Percentiles rank a stretch among this genome's conserved stretches.
phyloP scores from a whole-genome alignment of 2,113 vertebrate genomes.

The Notothenia coriiceps region DNA sequence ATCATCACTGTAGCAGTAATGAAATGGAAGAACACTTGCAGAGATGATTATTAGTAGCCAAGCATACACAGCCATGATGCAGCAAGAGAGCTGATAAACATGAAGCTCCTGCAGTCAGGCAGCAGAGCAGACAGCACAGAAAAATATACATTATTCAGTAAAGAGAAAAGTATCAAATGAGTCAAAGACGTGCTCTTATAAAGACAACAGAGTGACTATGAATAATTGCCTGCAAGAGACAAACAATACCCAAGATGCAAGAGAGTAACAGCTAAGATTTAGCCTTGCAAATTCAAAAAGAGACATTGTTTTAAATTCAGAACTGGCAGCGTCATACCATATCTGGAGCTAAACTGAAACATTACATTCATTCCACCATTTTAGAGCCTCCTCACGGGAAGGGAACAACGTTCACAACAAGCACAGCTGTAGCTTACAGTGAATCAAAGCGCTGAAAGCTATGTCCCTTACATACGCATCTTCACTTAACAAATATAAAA shows the following conservation, averaged over 20 bases:
- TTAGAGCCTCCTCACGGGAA: neutral
- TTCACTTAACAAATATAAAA: slow-evolving; percentile 12
- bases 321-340: neutral
- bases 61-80: slow-evolving; percentile 53
- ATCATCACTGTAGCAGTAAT: slow-evolving; percentile 42
- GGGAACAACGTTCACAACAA: neutral
- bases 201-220: slow-evolving; percentile 11
- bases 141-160: slow-evolving; percentile 13
- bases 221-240: slow-evolving; percentile 32
- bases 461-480: slow-evolving; percentile 4
- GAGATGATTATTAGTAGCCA: slow-evolving; percentile 69
- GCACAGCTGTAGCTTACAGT: slow-evolving; percentile 9
- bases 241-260: slow-evolving; percentile 13
- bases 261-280: neutral
- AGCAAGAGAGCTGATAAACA: slow-evolving; percentile 48
- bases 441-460: slow-evolving; percentile 2
- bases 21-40: slow-evolving; percentile 59
- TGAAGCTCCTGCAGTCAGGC: slow-evolving; percentile 23
- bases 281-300: slow-evolving; percentile 6
- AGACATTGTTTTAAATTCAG: slow-evolving; percentile 9
- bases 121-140: slow-evolving; percentile 27
- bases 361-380: slow-evolving; percentile 4
- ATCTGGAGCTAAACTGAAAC: slow-evolving; percentile 23
- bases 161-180: slow-evolving; percentile 37
- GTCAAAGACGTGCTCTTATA: slow-evolving; percentile 34